Conservation (phyloP, 2,888 invertebrate species). For the Tillus elongatus region DNA sequence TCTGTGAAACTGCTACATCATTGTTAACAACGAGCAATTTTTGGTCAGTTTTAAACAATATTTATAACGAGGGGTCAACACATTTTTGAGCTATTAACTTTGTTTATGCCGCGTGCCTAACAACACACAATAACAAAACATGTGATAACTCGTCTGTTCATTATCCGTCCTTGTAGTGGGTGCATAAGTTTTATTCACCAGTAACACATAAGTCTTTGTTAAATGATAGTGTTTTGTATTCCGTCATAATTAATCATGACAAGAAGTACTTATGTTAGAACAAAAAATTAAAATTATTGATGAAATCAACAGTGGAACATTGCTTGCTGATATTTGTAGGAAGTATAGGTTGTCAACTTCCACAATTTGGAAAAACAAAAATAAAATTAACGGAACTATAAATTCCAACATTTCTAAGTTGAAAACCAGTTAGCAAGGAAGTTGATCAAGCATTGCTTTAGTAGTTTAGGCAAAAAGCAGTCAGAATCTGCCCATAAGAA, state of each 20-base stretch:
- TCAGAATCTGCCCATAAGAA: not conserved
- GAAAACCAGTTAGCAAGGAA: slow-evolving; percentile 1
- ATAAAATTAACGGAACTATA: slow-evolving; percentile 1
- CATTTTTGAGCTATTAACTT: not conserved
- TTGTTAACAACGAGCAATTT: slow-evolving; percentile 1
- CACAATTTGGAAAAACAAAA: not conserved
- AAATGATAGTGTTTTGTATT: no score
- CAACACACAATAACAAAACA: no score
- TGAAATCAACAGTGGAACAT: not conserved
- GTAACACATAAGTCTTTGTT: no score
- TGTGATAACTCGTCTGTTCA: no score
- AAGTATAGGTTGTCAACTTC: slow-evolving; percentile 1
- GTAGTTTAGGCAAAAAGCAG: slow-evolving; percentile 1
- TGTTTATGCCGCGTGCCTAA: not conserved
- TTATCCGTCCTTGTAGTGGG: no score
- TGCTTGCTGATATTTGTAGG: not conserved
- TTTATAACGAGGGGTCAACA: not conserved
- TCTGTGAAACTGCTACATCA: not conserved
- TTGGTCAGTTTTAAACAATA: no score
- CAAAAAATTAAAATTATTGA: not conserved
- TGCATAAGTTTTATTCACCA: no score
- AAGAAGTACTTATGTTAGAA: not conserved
- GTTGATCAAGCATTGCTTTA: not conserved
- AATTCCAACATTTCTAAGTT: slow-evolving; percentile 1
- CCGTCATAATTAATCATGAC: not conserved